phyloP scores from a whole-genome alignment of 2,888 invertebrate species.

The Diogma glabrata region DNA sequence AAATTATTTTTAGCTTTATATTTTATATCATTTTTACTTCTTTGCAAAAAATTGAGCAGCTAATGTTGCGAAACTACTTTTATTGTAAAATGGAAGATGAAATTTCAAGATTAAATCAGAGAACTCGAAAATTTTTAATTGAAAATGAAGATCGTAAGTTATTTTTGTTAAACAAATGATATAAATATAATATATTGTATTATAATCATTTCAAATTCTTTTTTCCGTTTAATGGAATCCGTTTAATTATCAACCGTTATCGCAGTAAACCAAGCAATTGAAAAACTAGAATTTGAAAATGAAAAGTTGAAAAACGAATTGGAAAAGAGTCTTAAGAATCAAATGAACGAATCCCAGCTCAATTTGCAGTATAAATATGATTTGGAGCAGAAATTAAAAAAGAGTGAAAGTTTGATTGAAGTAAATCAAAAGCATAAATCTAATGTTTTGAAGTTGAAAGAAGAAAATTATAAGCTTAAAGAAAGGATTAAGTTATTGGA shows the following conservation, averaged over 20 bases:
- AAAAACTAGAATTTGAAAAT: background rate
- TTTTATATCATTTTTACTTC: too few species aligned
- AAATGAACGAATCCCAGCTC: too few species aligned
- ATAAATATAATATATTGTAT: too few species aligned
- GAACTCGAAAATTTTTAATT: background rate
- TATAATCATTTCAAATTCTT: too few species aligned
- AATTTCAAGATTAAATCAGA: background rate
- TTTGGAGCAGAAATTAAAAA: slow-evolving; percentile 2
- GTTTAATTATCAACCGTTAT: too few species aligned
- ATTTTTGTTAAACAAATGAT: background rate
- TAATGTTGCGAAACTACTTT: too few species aligned
- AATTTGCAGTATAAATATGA: slow-evolving; percentile 6
- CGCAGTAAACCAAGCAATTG: too few species aligned
- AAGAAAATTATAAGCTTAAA: background rate
- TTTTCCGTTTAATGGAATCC: too few species aligned
- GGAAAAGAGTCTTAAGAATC: too few species aligned
- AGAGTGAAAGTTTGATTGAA: background rate
- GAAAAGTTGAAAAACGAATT: too few species aligned
- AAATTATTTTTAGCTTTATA: too few species aligned
- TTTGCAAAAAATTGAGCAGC: too few species aligned
- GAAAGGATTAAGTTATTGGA: background rate
- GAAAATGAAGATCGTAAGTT: slow-evolving; percentile 1
- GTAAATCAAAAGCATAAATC: slow-evolving; percentile 3
- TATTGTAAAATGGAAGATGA: slow-evolving; percentile 1
- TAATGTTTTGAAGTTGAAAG: background rate